Conservation (phyloP, 1,140 invertebrate species). For the Drosophila nannoptera region DNA sequence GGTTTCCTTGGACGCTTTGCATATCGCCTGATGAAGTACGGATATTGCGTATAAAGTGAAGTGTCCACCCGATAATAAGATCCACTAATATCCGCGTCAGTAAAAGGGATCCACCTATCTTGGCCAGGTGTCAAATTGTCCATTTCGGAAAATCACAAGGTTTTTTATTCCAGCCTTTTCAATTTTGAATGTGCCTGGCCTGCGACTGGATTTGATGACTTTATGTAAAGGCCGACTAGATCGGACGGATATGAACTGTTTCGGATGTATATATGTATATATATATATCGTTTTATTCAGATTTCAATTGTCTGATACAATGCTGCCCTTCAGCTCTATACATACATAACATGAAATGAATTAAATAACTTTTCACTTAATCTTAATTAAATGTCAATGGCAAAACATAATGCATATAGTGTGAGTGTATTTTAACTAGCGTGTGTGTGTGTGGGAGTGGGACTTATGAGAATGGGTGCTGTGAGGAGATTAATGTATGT, state of each 20-base stretch:
- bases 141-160: background rate
- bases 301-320: slow-evolving; percentile 49
- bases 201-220: too few species aligned
- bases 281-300: slow-evolving; percentile 45
- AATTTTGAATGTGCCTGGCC: background rate
- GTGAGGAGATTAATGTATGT: slow-evolving; percentile 14
- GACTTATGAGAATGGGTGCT: background rate
- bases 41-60: too few species aligned
- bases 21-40: too few species aligned
- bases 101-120: slow-evolving; percentile 15
- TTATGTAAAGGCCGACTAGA: too few species aligned
- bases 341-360: slow-evolving; percentile 60
- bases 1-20: too few species aligned
- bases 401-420: slow-evolving; percentile 39
- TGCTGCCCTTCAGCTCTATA: slow-evolving; percentile 42
- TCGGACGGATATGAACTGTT: background rate
- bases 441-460: slow-evolving; percentile 29
- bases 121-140: background rate
- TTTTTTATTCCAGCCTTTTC: background rate
- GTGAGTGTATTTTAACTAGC: slow-evolving; percentile 41
- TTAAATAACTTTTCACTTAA: slow-evolving; percentile 59
- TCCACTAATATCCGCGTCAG: too few species aligned
- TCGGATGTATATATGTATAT: slow-evolving; percentile 1
- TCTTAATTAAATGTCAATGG: slow-evolving; percentile 36
- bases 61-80: too few species aligned